Evolutionary conservation across 1,140 invertebrate genomes (phyloP), one percentile per base, ranked within the genome.

Genomic region (Drosophila eugracilis): DNA sequence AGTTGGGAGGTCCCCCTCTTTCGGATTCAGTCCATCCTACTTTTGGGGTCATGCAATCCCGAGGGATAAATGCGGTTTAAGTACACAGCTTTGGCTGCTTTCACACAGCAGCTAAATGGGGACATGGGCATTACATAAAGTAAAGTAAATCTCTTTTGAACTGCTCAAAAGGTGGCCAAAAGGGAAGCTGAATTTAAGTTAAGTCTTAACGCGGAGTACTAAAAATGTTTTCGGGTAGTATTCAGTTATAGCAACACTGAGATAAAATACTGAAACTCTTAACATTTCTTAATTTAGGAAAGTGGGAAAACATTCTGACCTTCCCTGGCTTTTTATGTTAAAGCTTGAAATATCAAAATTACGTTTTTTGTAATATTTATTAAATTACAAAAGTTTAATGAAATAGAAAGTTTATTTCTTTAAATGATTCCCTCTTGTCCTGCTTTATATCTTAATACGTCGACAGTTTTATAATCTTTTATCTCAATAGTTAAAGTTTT

Each of bases 31-130:
- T 10, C 9, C 3, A 32, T 14, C 28, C 5, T 14, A 28, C 7
- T 10, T 67, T 67, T 53, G 70, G 71, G 53, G 52, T 36, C 72
- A 49, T n/a, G 34, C 42, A 28, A 42, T 71, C 67, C 67, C 52
- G 9, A 10, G 45, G 69, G 74, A 66, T 70, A 58, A 65, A 37
- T 71, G 42, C 34, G 34, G 42, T 45, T 52, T 59, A 54, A 77
- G 66, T 36, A 60, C 76, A 36, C 21, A 24, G 37, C 37, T 59
- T 37, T 53, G 12, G 5, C 22, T 34, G 57, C 34, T 54, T 60
- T 37, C 48, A 30, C 53, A 45, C 41, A 15, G 28, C 6, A 5
- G 1, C 32, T 24, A 44, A 21, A 24, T 41, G 32, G 15, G 28
- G 36, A 36, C 22, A 26, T 42, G 60, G 22, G n/a, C 60, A 52